These are phyloP conservation scores for Papilio xuthus DNA, from an alignment of 1,140 invertebrate genomes.

Conservation along the genomic window DNA sequence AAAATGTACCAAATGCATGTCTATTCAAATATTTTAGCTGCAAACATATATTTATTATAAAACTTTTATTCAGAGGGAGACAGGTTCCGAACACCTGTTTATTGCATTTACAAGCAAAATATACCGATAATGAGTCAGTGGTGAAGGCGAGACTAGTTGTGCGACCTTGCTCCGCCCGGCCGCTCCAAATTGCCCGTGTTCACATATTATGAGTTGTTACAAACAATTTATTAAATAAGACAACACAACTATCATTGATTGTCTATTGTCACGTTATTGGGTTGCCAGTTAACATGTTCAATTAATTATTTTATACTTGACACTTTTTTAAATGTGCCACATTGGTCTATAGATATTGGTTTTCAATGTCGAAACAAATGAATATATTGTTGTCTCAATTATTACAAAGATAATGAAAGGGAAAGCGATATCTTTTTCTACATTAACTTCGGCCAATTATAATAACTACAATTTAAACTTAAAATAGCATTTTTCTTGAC, in stretches of 20 bases:
- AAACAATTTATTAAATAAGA: conserved; percentile 27
- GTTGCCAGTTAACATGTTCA: conserved; percentile 14
- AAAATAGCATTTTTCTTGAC: neutral
- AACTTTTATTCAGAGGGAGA: neutral
- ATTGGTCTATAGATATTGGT: neutral
- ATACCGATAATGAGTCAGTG: conserved; percentile 15
- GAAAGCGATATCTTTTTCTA: no score
- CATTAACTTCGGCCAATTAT: no score
- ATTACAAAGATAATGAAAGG: no score
- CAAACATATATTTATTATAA: neutral
- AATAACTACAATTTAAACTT: no score
- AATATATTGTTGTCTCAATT: neutral
- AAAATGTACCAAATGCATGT: no score
- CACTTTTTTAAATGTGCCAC: neutral
- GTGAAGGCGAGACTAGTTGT: conserved; percentile 24
- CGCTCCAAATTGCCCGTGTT: conserved; percentile 29
- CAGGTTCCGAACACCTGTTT: neutral
- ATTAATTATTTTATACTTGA: neutral
- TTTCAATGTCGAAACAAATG: neutral
- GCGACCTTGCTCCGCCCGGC: conserved; percentile 22
- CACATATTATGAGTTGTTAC: neutral
- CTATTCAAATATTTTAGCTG: neutral
- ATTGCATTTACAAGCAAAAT: neutral
- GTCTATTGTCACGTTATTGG: conserved; percentile 20
- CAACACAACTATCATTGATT: conserved; percentile 10